Percentiles rank a stretch among this genome's conserved stretches.
These are phyloP conservation scores for Isaurus tuberculatus DNA, from an alignment of 92 coral and sea anemone genomes.

Conservation along the genomic window DNA sequence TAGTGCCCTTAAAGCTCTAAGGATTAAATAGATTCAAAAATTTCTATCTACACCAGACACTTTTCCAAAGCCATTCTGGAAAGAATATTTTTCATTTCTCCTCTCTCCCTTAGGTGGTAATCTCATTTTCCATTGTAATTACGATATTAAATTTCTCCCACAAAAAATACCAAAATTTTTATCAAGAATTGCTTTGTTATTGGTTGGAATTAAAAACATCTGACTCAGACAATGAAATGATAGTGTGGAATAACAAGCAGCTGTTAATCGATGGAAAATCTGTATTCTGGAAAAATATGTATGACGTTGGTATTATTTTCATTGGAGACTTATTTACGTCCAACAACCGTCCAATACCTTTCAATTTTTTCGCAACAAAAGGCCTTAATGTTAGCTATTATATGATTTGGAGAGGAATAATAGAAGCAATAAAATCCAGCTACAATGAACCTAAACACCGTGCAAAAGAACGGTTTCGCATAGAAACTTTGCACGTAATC, in stretches of 20 bases:
- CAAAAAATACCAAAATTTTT: not conserved
- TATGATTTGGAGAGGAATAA: not conserved
- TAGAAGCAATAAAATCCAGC: not conserved
- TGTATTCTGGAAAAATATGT: not conserved
- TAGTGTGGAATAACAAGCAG: conserved; percentile 3
- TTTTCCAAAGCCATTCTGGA: not conserved
- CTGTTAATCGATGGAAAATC: not conserved
- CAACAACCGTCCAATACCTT: not conserved
- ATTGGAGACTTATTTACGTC: conserved; percentile 13
- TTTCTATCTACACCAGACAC: not conserved
- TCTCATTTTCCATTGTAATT: conserved; percentile 17
- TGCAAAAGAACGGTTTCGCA: conserved; percentile 1
- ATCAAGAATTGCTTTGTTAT: not conserved
- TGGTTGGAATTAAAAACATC: not conserved
- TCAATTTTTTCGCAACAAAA: not conserved
- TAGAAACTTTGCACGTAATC: not conserved
- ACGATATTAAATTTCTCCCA: not conserved
- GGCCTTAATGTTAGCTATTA: not conserved
- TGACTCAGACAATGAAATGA: not conserved
- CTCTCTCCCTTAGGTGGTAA: not conserved
- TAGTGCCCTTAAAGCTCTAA: not conserved
- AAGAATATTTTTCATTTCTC: not conserved
- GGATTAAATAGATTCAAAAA: not conserved
- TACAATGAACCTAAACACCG: not conserved
- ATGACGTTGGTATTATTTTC: not conserved